Percentiles rank a stretch among this genome's conserved stretches.
These are phyloP conservation scores for Ondatra zibethicus DNA, from an alignment of 2,113 vertebrate species.

Conservation along the genomic window DNA sequence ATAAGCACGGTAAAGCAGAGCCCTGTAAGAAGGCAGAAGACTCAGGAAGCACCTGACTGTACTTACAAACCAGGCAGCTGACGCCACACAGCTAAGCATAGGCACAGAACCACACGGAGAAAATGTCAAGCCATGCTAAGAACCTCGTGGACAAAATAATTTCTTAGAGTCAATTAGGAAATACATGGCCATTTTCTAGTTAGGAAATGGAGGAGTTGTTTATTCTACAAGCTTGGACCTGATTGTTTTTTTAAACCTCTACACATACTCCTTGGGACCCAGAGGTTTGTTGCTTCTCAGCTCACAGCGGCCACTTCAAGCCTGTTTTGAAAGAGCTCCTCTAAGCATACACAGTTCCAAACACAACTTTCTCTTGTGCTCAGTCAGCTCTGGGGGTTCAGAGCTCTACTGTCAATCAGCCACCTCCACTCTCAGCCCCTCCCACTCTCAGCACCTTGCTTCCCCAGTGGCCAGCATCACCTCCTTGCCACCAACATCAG, in stretches of 20 bases:
- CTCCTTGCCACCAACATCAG: conserved; percentile 81
- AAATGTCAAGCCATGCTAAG: background rate
- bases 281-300: conserved; percentile 46
- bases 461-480: conserved; percentile 75
- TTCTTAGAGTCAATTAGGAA: background rate
- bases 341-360: conserved; percentile 65
- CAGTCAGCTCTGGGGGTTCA: conserved; percentile 69
- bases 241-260: background rate
- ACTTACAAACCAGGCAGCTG: conserved; percentile 54
- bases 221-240: background rate
- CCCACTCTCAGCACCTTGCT: background rate
- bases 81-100: background rate
- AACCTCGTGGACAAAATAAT: conserved; percentile 18
- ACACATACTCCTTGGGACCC: background rate
- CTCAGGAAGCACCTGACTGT: conserved; percentile 74
- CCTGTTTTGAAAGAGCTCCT: background rate
- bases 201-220: background rate
- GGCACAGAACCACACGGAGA: conserved; percentile 6
- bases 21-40: conserved; percentile 77
- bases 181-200: background rate
- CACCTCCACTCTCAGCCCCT: conserved; percentile 54
- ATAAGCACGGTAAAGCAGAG: conserved; percentile 83
- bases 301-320: conserved; percentile 53
- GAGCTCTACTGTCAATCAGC: conserved; percentile 46
- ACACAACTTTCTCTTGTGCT: background rate